Evolutionary conservation across 1,140 invertebrate genomes (phyloP), one percentile per base, ranked within the genome.

Genomic region (Cyclargus thomasi): DNA sequence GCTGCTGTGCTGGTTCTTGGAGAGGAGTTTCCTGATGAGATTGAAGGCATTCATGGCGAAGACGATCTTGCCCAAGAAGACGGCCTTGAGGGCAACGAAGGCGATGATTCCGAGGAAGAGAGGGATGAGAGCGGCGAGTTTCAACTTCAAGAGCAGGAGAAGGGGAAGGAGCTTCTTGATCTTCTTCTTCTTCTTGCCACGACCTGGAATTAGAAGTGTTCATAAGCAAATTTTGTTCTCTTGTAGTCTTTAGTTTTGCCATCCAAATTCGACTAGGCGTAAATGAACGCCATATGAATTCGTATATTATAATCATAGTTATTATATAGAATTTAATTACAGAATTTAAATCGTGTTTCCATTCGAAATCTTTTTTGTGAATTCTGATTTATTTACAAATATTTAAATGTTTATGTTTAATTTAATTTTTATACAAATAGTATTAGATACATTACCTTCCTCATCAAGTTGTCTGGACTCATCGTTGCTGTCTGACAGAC

Each of bases 21-120:
- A 69, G 0, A 90, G 36, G n/a, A 90, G 79, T 73, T 96, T 96
- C 86, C 96, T 95, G 70, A 96, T 91, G 1, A 94, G 94, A 70
- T 95, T 94, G 73, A 96, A 92, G 8, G 92, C 93, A 68, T 93
- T 93, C 74, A 96, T 92, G 70, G 95, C 92, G 29, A 97, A 92
- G 8, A 95, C 95, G 59, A 97, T 93, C 85, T 97, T 97, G 77
- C 95, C 95, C 69, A 96, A 92, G 74, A 96, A 91, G 59, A 97
- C 92, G 16, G 96, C 96, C 91, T 97, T 97, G 90, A 96, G 94
- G 8, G 95, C 95, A 16, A 95, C 91, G 39, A 96, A 91, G 16
- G 95, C 95, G 65, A 96, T 92, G 76, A 93, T 94, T 65, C 95
- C 95, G 8, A 97, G 92, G 67, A 94, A 93, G 55, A 96, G 88